phyloP scores from a whole-genome alignment of 37 sponge, comb jelly and placozoan species.

The Diacarnus erythraeanus region DNA sequence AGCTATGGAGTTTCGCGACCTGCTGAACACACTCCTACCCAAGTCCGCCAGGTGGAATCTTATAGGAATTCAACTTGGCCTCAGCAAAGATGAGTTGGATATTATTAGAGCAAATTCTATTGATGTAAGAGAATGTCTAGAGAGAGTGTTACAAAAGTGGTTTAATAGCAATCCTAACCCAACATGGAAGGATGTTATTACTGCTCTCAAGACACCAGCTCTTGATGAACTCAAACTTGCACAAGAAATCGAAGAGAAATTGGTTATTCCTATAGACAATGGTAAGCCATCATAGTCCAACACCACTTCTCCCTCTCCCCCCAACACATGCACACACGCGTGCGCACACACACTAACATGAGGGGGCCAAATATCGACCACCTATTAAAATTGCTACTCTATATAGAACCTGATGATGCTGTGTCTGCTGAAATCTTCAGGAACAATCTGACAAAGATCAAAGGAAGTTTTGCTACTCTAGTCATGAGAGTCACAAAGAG shows the following conservation, averaged over 20 bases:
- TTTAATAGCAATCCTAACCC: background rate
- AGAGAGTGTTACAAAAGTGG: background rate
- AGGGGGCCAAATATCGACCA: too few species aligned
- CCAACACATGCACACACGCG: too few species aligned
- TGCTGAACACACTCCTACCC: background rate
- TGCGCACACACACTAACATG: too few species aligned
- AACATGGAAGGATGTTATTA: background rate
- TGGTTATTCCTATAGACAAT: too few species aligned
- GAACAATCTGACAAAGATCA: background rate
- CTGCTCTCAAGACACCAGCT: background rate
- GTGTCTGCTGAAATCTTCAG: background rate
- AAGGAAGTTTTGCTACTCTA: background rate
- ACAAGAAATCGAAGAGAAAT: background rate
- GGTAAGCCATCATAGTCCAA: too few species aligned
- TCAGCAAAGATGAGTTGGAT: background rate
- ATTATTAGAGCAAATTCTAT: background rate
- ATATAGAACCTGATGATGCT: too few species aligned
- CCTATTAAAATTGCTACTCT: too few species aligned
- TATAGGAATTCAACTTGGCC: background rate
- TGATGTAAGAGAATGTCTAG: background rate
- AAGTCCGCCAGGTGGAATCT: background rate
- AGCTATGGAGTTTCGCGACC: background rate
- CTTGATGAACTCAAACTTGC: background rate
- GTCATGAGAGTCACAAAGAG: background rate
- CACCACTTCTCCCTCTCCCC: too few species aligned